Evolutionary conservation across 2,888 invertebrate species (phyloP).

Genomic region (Hedya salicella): DNA sequence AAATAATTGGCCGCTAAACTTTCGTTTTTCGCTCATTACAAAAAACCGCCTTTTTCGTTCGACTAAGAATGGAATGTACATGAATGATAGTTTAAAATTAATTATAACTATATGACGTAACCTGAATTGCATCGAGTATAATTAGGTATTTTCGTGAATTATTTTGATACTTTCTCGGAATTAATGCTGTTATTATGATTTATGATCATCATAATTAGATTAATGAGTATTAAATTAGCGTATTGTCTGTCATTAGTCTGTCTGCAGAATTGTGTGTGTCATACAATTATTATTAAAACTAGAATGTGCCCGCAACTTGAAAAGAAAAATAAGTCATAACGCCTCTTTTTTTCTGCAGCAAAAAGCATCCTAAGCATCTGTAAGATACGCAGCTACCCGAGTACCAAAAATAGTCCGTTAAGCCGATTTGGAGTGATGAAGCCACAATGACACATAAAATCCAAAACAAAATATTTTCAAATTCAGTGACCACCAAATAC

Average conservation of each 20-base stretch:
- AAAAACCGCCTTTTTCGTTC: constrained; percentile 33
- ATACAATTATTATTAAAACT: background rate
- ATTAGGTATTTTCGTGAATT: constrained; percentile 37
- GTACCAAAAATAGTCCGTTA: too few relatives aligned
- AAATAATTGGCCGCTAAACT: constrained; percentile 41
- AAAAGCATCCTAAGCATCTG: too few relatives aligned
- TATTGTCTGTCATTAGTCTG: constrained; percentile 8
- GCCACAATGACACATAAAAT: too few relatives aligned
- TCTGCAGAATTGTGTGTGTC: background rate
- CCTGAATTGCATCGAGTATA: constrained; percentile 37
- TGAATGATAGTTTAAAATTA: constrained; percentile 43
- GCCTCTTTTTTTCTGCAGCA: too few relatives aligned
- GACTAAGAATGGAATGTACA: constrained; percentile 22
- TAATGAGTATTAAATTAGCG: constrained; percentile 16
- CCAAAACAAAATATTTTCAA: too few relatives aligned
- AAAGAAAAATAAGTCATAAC: too few relatives aligned
- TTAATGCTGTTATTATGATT: constrained; percentile 33
- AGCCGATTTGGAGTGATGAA: too few relatives aligned
- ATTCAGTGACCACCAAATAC: too few relatives aligned
- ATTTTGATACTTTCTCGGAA: constrained; percentile 30
- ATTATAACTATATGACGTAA: constrained; percentile 42
- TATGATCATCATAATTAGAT: constrained; percentile 16
- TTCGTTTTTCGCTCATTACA: constrained; percentile 44
- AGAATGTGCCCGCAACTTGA: too few relatives aligned
- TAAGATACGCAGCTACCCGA: too few relatives aligned